Evolutionary conservation across 2,888 invertebrate genomes (phyloP), one percentile per base, ranked within the genome.

Genomic region (Ernsta delagoae): DNA sequence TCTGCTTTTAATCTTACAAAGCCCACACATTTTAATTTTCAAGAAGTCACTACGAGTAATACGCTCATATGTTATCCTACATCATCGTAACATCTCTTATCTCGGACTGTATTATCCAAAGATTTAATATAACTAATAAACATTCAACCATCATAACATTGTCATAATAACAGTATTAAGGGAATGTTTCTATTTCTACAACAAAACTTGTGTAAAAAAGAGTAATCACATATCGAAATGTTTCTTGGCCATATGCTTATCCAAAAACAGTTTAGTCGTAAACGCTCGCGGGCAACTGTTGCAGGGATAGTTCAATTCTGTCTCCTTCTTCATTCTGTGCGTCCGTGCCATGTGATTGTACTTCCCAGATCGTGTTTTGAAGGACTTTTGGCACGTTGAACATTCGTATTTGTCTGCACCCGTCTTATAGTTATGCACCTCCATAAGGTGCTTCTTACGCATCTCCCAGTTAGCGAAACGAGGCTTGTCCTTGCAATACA

Each of bases 211-310:
- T n/a, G n/a, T n/a, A n/a, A n/a, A n/a, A n/a, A n/a, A n/a, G n/a
- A n/a, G n/a, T n/a, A n/a, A n/a, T 64, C 43, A 64, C 39, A 65
- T 57, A 68, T 90, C 92, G 59, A 90, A 91, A 79, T 95, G 95
- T 75, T 94, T 94, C 78, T 91, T 92, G 31, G 93, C 90, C 73
- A 94, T 83, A 77, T 95, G 95, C 73, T 93, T 94, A 73, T 94
- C 94, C 77, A 95, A 79, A 77, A 94, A 94, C 71, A 94, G 79
- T 77, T 94, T 94, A 0, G 93, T 92, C 1, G 93, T 94, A 74
- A 94, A 94, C 4, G 92, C 92, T 75, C 90, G 92, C 0, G 93
- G 88, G 71, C 95, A 95, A 74, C 87, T 88, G 8, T 88, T 85
- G 74, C 94, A 95, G 3, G 90, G 88, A 67, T 89, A 94, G 66